phyloP scores from a whole-genome alignment of 2,888 invertebrate genomes.

The Luffia ferchaultella region DNA sequence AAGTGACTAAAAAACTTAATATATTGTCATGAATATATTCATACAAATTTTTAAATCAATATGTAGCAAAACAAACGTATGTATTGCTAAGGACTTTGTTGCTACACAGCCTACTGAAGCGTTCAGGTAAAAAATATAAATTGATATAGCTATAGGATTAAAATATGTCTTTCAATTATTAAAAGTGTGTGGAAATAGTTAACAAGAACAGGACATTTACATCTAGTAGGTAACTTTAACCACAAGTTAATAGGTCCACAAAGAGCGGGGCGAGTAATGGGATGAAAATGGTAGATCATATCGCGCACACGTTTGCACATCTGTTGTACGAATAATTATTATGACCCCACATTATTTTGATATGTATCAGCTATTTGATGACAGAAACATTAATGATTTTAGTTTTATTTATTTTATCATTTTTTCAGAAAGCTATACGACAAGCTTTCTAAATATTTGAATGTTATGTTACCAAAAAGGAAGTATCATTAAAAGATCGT shows the following conservation, averaged over 20 bases:
- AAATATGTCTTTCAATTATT: too few species aligned
- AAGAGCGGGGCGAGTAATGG: not conserved
- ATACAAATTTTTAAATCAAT: too few species aligned
- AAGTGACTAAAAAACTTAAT: too few species aligned
- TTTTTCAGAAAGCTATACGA: not conserved
- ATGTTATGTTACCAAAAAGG: too few species aligned
- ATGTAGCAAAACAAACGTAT: too few species aligned
- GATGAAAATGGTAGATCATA: not conserved
- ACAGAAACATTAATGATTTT: not conserved
- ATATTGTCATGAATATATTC: too few species aligned
- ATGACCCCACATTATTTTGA: not conserved
- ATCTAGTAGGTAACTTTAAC: not conserved
- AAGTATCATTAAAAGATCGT: too few species aligned
- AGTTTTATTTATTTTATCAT: not conserved
- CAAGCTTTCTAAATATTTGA: not conserved
- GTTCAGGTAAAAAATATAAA: not conserved
- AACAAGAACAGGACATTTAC: not conserved
- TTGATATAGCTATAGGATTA: not conserved
- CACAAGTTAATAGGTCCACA: not conserved
- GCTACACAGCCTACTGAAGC: not conserved
- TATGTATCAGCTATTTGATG: not conserved
- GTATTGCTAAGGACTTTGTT: too few species aligned
- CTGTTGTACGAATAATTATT: not conserved
- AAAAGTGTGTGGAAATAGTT: not conserved
- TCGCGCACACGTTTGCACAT: not conserved